These are phyloP conservation scores for Sesia apiformis DNA, from an alignment of 2,888 invertebrate species.

Conservation along the genomic window DNA sequence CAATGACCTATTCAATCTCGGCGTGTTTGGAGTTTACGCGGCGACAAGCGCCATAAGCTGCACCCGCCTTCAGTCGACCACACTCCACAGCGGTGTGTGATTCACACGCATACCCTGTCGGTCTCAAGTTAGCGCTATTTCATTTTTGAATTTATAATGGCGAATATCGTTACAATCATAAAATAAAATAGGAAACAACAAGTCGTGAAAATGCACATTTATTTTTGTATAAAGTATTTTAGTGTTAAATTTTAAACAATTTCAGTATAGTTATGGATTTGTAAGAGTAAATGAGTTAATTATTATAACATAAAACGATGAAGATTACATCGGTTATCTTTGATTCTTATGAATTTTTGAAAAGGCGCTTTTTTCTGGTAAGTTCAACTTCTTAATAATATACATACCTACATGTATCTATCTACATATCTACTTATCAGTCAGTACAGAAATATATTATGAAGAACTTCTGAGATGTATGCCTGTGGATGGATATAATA, in stretches of 20 bases:
- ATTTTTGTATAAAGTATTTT: too few species aligned
- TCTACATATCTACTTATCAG: too few species aligned
- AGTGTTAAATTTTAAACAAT: too few species aligned
- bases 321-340: conserved; percentile 24
- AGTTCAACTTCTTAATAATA: conserved; percentile 15
- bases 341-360: conserved; percentile 33
- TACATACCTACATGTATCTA: too few species aligned
- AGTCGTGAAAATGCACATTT: too few species aligned
- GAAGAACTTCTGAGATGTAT: too few species aligned
- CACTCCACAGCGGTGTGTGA: conserved; percentile 27
- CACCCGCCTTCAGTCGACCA: conserved; percentile 15
- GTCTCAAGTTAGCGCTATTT: conserved; percentile 3
- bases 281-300: too few species aligned
- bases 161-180: too few species aligned
- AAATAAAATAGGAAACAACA: too few species aligned
- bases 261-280: conserved; percentile 5
- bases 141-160: too few species aligned
- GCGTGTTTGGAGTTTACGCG: conserved; percentile 9
- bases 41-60: conserved; percentile 1
- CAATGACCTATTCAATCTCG: conserved; percentile 29
- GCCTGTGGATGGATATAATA: too few species aligned
- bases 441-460: too few species aligned
- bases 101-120: conserved; percentile 11
- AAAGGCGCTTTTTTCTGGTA: conserved; percentile 47
- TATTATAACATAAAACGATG: not conserved